Conservation (phyloP, 2,113 vertebrate genomes). For the Piprites chloris region DNA sequence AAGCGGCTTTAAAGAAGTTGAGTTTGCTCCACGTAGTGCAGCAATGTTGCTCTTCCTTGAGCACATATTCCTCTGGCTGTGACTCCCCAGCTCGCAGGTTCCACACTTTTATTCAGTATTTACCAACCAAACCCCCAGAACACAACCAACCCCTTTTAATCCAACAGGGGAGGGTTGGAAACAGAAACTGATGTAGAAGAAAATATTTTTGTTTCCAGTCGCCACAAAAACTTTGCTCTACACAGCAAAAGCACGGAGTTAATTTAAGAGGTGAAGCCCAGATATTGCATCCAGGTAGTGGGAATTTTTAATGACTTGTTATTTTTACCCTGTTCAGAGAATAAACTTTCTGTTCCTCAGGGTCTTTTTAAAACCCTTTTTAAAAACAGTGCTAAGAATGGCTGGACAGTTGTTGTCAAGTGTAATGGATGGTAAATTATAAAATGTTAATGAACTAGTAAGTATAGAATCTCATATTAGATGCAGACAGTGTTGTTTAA, state of each 20-base stretch:
- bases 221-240: not conserved
- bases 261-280: slow-evolving; percentile 40
- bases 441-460: slow-evolving; percentile 48
- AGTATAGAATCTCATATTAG: slow-evolving; percentile 15
- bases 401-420: slow-evolving; percentile 37
- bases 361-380: not conserved
- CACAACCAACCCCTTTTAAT: not conserved
- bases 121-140: not conserved
- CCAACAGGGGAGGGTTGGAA: not conserved
- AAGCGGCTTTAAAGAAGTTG: not conserved
- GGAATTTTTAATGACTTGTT: slow-evolving; percentile 40
- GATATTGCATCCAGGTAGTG: slow-evolving; percentile 21
- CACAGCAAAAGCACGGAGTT: not conserved
- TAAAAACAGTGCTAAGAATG: not conserved
- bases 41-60: not conserved
- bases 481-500: slow-evolving; percentile 1
- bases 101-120: not conserved
- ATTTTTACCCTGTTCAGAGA: slow-evolving; percentile 25
- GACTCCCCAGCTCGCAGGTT: not conserved
- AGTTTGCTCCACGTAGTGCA: not conserved
- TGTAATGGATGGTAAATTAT: slow-evolving; percentile 12
- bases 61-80: not conserved
- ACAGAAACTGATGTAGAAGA: not conserved
- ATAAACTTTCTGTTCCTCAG: not conserved
- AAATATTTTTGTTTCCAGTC: slow-evolving; percentile 19